Conservation (phyloP, 2,888 invertebrate species). For the Lissocephala sabroskyi region DNA sequence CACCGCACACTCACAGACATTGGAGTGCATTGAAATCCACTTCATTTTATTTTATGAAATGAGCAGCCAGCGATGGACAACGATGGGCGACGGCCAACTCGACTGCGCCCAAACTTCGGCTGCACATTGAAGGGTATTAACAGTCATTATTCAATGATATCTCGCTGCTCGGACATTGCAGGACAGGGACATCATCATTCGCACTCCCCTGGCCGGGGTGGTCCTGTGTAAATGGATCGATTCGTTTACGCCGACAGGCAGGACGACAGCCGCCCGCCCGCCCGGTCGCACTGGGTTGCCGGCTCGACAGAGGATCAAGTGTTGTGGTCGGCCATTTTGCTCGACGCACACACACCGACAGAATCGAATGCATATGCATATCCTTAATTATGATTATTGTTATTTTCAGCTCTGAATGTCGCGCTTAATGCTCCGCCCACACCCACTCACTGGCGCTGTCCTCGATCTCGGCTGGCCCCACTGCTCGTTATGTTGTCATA, state of each 20-base stretch:
- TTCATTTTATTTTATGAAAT: constrained; percentile 38
- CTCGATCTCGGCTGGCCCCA: constrained; percentile 23
- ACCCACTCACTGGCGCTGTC: constrained; percentile 3
- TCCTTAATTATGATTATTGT: constrained; percentile 71
- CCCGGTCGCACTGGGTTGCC: too few species aligned
- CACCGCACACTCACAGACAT: too few species aligned
- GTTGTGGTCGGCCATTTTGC: constrained; percentile 27
- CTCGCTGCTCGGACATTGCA: constrained; percentile 60
- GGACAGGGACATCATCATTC: constrained; percentile 35
- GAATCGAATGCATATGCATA: constrained; percentile 53
- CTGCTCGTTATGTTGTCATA: constrained; percentile 61
- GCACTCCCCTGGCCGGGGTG: constrained; percentile 1
- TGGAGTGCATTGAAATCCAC: constrained; percentile 62
- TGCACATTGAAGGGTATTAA: constrained; percentile 70
- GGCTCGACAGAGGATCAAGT: constrained; percentile 28
- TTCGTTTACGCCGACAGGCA: constrained; percentile 20
- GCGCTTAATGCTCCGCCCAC: constrained; percentile 50
- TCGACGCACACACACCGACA: constrained; percentile 12
- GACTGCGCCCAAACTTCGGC: background rate
- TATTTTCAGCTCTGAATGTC: constrained; percentile 66
- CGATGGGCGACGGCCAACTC: constrained; percentile 20
- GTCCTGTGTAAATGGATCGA: constrained; percentile 51
- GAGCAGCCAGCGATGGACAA: constrained; percentile 24
- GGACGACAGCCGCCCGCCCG: too few species aligned
- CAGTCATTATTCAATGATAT: constrained; percentile 72